Evolutionary conservation across 2,797 vertebrate genomes (phyloP).

Genomic region (Syncerus caffer): DNA sequence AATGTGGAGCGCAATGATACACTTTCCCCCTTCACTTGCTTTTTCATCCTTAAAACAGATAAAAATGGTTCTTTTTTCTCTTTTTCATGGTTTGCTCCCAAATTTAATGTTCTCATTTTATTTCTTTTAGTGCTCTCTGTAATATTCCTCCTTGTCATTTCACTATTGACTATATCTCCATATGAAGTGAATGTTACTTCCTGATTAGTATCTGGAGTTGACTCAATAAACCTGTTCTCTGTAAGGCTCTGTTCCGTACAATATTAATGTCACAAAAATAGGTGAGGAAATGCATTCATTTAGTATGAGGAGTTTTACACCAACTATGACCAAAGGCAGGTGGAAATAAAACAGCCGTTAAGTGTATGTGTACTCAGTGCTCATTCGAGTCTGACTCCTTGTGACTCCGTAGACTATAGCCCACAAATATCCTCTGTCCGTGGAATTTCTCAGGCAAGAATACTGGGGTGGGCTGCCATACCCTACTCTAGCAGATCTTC

Average conservation of each 20-base stretch:
- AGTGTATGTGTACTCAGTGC: neutral
- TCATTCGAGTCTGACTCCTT: neutral
- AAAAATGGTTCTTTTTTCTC: neutral
- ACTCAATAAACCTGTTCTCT: neutral
- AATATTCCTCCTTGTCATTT: neutral
- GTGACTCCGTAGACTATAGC: neutral
- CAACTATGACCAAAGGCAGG: neutral
- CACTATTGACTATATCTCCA: neutral
- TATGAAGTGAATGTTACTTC: neutral
- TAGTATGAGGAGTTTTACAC: neutral
- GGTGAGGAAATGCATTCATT: neutral
- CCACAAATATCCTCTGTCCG: neutral
- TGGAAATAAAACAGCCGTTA: neutral
- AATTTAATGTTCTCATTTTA: neutral
- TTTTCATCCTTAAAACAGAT: neutral
- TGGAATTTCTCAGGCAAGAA: neutral
- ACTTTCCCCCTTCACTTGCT: neutral
- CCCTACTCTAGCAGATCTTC: neutral
- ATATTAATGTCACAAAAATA: neutral
- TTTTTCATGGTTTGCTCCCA: neutral
- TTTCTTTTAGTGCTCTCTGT: neutral
- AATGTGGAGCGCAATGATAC: neutral
- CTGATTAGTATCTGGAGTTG: neutral
- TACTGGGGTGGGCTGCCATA: neutral
- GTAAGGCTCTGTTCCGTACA: neutral